A percentile compares a stretch with the other conserved stretches of the same genome.
These are phyloP conservation scores for Daphoenositta chrysoptera DNA, from an alignment of 2,113 vertebrate species.

Conservation along the genomic window DNA sequence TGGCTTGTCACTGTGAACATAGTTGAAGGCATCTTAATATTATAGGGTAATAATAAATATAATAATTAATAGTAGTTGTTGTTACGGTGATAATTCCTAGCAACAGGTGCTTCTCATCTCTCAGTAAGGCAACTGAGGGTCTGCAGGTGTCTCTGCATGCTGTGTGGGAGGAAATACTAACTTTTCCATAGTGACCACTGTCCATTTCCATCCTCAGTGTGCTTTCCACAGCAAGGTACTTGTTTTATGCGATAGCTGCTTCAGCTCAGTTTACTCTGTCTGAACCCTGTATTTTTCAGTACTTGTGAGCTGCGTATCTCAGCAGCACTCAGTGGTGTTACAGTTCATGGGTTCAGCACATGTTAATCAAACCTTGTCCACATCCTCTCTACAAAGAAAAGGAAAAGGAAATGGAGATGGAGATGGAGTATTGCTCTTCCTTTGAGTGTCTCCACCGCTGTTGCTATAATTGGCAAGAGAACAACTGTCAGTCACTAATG, in stretches of 20 bases:
- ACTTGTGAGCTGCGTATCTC: background rate
- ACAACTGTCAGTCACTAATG: background rate
- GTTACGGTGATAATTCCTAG: background rate
- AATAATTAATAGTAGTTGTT: background rate
- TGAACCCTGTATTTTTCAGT: background rate
- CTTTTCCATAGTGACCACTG: background rate
- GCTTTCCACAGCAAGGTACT: background rate
- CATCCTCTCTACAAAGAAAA: background rate
- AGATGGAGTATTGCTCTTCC: background rate
- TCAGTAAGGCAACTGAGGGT: background rate
- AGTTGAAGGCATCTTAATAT: background rate
- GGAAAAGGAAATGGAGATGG: background rate
- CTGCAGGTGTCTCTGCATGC: background rate
- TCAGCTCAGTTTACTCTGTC: background rate
- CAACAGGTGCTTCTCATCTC: background rate
- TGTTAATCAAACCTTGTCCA: background rate
- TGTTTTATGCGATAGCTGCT: background rate
- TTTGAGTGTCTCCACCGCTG: background rate
- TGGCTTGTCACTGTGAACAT: background rate
- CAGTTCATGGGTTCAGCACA: background rate
- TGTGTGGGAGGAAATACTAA: background rate
- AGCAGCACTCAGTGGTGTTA: background rate
- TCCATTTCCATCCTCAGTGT: background rate
- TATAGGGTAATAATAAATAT: background rate
- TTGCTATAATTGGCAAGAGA: background rate